Percentiles rank a stretch among this genome's conserved stretches.
Conservation (phyloP, 2,797 vertebrate species). For the Delichon dasypus region DNA sequence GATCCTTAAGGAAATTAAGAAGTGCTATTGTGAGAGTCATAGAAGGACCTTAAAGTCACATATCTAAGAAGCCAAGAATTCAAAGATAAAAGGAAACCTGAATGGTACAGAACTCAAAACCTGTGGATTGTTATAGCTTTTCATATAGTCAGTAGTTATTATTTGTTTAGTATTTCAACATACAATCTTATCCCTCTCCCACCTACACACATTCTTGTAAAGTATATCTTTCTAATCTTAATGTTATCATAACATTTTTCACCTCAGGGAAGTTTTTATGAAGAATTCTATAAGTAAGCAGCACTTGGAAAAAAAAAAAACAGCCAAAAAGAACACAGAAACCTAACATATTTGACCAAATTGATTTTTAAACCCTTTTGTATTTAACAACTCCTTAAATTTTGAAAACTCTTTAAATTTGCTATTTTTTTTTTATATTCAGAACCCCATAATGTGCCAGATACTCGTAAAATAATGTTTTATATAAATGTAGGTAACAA, state of each 20-base stretch:
- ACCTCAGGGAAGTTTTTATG: not conserved
- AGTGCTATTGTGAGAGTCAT: not conserved
- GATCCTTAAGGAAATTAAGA: not conserved
- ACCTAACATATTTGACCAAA: not conserved
- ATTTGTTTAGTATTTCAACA: conserved; percentile 35
- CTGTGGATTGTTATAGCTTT: not conserved
- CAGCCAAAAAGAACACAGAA: not conserved
- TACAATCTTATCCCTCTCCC: not conserved
- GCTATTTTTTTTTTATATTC: not conserved
- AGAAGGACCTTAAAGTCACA: not conserved
- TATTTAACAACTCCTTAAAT: not conserved
- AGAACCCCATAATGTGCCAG: not conserved
- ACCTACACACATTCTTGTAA: conserved; percentile 43
- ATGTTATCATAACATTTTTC: conserved; percentile 38
- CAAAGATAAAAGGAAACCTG: not conserved
- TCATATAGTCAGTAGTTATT: not conserved
- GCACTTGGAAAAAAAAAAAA: not conserved
- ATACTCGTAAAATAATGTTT: not conserved
- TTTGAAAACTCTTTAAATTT: not conserved
- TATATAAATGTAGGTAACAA: not conserved
- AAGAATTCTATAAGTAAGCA: not conserved
- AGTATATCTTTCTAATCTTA: conserved; percentile 46
- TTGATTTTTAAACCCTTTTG: not conserved
- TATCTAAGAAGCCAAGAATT: not conserved
- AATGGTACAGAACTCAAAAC: not conserved